Evolutionary conservation across 2,888 invertebrate species (phyloP).

Genomic region (Drosophila macrospina): DNA sequence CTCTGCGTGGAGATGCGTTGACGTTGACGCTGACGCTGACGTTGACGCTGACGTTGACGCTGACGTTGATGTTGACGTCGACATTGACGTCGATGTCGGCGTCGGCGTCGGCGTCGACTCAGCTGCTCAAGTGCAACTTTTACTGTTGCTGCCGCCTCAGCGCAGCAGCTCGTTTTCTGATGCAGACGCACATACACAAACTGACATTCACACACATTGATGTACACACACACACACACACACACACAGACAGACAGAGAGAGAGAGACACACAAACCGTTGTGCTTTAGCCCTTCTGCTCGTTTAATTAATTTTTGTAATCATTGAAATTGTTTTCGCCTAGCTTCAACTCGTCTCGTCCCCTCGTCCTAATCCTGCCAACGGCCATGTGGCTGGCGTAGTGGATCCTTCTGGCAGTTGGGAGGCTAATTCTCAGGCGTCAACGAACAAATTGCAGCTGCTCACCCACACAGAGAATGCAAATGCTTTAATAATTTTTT

Average conservation of each 20-base stretch:
- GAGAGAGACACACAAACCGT: constrained; percentile 14
- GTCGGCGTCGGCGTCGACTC: constrained; percentile 15
- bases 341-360: constrained; percentile 38
- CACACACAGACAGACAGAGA: constrained; percentile 21
- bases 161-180: constrained; percentile 40
- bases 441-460: constrained; percentile 72
- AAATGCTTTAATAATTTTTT: constrained; percentile 48
- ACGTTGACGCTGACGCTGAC: constrained; percentile 24
- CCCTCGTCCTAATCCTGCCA: constrained; percentile 42
- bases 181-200: constrained; percentile 30
- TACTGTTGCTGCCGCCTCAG: constrained; percentile 18
- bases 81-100: constrained; percentile 11
- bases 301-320: constrained; percentile 85
- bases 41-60: constrained; percentile 36
- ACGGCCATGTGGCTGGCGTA: constrained; percentile 28
- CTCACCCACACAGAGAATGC: constrained; percentile 33
- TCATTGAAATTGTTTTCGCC: constrained; percentile 81
- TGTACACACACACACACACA: constrained; percentile 16
- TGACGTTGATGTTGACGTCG: constrained; percentile 18
- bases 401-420: constrained; percentile 20
- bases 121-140: constrained; percentile 69
- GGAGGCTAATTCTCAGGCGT: constrained; percentile 70
- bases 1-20: constrained; percentile 37
- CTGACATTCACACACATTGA: constrained; percentile 12
- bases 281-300: constrained; percentile 19